Percentiles rank a stretch among this genome's conserved stretches.
phyloP scores from a whole-genome alignment of 2,113 vertebrate genomes.

The Neodontobutis hainanensis region DNA sequence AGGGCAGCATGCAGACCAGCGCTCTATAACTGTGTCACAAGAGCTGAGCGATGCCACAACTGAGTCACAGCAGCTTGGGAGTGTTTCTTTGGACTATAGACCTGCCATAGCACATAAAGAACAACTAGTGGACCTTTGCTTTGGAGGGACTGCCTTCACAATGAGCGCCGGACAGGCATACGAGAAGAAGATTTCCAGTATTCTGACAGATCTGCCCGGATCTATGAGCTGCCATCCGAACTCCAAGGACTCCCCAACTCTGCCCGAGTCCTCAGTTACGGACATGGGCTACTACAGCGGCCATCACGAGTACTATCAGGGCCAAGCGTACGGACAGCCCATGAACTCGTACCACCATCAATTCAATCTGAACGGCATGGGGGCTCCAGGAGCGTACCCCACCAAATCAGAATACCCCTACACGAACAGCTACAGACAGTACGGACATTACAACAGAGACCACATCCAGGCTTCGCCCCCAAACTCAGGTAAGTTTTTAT shows the following conservation, averaged over 20 bases:
- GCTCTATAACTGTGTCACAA: conserved; percentile 90
- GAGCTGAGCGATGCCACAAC: conserved; percentile 73
- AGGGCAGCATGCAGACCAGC: conserved; percentile 82
- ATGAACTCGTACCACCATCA: conserved; percentile 91
- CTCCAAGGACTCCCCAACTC: conserved; percentile 96
- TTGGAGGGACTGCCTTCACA: conserved; percentile 59
- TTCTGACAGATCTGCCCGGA: conserved; percentile 93
- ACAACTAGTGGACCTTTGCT: conserved; percentile 54
- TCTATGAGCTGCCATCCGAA: conserved; percentile 93
- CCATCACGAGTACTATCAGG: conserved; percentile 92
- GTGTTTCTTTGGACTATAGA: conserved; percentile 61
- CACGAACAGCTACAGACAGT: conserved; percentile 89
- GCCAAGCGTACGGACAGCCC: conserved; percentile 85
- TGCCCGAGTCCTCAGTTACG: conserved; percentile 94
- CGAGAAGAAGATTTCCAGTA: conserved; percentile 93
- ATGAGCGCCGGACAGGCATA: conserved; percentile 91
- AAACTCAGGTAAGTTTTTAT: conserved; percentile 83
- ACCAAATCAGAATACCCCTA: conserved; percentile 94
- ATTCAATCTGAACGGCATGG: conserved; percentile 91
- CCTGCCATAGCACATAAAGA: conserved; percentile 22
- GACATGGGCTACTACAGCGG: conserved; percentile 95
- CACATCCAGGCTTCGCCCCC: conserved; percentile 89
- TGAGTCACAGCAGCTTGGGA: conserved; percentile 62
- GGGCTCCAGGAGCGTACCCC: conserved; percentile 85
- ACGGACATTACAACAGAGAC: conserved; percentile 90